Percentiles rank a stretch among this genome's conserved stretches.
Evolutionary conservation across 2,113 vertebrate species (phyloP).

Genomic region (Poeciliopsis prolifica): DNA sequence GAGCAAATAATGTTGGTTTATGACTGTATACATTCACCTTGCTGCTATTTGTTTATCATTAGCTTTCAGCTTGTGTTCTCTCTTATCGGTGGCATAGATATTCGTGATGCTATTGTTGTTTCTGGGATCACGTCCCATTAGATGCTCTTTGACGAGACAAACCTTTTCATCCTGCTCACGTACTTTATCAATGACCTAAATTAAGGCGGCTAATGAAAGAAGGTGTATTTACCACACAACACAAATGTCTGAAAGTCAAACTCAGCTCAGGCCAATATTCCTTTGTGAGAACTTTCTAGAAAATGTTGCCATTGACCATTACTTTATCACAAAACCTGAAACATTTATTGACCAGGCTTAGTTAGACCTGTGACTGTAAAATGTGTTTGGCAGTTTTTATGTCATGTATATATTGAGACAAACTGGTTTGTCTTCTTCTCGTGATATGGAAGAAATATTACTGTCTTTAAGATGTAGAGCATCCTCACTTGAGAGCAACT

Average conservation of each 20-base stretch:
- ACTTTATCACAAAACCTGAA: no score
- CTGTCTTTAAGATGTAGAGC: no score
- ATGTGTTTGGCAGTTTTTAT: no score
- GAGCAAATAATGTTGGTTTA: conserved; percentile 86
- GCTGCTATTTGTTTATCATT: conserved; percentile 52
- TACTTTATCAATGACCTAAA: background rate
- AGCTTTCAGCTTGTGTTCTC: conserved; percentile 61
- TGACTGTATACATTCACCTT: conserved; percentile 44
- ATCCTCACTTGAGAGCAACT: no score
- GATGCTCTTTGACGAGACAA: conserved; percentile 44
- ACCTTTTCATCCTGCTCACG: conserved; percentile 21
- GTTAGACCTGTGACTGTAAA: no score
- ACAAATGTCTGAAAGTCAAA: background rate
- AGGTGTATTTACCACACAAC: background rate
- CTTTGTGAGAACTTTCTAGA: no score
- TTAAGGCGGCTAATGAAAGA: background rate
- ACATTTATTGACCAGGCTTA: no score
- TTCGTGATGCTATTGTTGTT: conserved; percentile 63
- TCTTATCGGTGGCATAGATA: conserved; percentile 61
- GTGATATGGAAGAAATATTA: no score
- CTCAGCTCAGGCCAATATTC: no score
- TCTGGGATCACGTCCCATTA: conserved; percentile 56
- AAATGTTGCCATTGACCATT: no score
- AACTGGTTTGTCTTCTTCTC: background rate
- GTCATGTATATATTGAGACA: background rate